phyloP scores from a whole-genome alignment of 2,797 vertebrate genomes.

The Glyptemys insculpta region DNA sequence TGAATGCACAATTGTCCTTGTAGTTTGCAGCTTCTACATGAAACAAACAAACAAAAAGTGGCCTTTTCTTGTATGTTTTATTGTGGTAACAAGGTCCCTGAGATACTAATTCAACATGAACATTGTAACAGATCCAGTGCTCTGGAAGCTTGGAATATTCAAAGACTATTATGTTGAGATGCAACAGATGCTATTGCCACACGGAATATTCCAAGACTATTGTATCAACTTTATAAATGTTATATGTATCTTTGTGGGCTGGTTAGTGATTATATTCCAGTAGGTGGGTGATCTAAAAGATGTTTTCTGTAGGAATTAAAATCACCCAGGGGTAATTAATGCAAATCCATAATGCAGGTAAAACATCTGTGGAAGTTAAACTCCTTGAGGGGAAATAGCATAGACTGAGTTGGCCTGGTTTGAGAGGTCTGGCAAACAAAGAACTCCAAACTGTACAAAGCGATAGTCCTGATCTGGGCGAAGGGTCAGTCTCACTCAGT shows the following conservation, averaged over 20 bases:
- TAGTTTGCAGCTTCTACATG: slow-evolving; percentile 1
- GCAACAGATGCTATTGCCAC: not conserved
- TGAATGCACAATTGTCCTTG: not conserved
- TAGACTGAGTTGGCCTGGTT: not conserved
- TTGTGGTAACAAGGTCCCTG: not conserved
- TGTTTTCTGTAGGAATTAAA: not conserved
- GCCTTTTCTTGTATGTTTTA: slow-evolving; percentile 3
- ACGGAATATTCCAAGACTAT: not conserved
- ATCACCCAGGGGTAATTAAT: not conserved
- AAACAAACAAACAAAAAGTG: not conserved
- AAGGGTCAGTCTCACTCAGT: not conserved
- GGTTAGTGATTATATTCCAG: not conserved
- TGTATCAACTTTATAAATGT: not conserved
- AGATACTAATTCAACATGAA: slow-evolving; percentile 34
- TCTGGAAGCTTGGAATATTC: not conserved
- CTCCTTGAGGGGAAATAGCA: not conserved
- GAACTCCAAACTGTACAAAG: not conserved
- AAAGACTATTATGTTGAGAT: not conserved
- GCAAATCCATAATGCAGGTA: not conserved
- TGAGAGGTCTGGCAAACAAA: not conserved
- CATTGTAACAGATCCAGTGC: not conserved
- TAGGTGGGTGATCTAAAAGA: not conserved
- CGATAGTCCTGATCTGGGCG: not conserved
- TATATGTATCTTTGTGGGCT: not conserved
- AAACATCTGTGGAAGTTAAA: not conserved